Evolutionary conservation across 1,140 invertebrate genomes (phyloP), one percentile per base, ranked within the genome.

Genomic region (Trachymyrmex septentrionalis): DNA sequence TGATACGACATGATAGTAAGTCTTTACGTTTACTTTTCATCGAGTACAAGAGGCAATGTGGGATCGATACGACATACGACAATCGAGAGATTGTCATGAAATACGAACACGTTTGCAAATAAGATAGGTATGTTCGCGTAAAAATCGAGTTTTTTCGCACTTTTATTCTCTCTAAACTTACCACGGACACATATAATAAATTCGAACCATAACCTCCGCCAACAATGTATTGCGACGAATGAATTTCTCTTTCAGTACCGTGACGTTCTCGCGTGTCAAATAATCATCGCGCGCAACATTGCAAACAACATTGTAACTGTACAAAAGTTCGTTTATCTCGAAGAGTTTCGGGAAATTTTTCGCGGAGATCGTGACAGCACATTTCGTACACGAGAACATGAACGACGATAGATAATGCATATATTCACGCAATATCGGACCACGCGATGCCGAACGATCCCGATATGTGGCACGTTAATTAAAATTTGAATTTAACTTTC

Each of bases 391-490:
- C 38, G 53, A 7, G 10, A 61, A 38, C 64, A 38, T 12, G 19
- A 44, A 81, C 27, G 64, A 53, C 27, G 48, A 80, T 34, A 75
- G 73, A 64, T 64, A 64, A 75, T 87, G 86, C 69, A 87, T 75
- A 87, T 75, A 72, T 76, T 85, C 59, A 59, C 75, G 64, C 90
- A 92, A 85, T 27, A n/a, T 78, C 27, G 57, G 27, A 67, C 38
- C 34, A n/a, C 34, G 44, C 53, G 87, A 88, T 87, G 76, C 69
- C 91, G 77, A 92, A 92, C 91, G 87, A 89, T 93, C 93, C 90
- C 93, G 91, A 93, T 86, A 90, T 30, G 21, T 92, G 92, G 92
- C 92, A 94, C 93, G 90, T 95, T 94, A 94, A 95, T 94, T 94
- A 94, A 95, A 95, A 91, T 94, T 72, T 92, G 91, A 94, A 93